A percentile compares a stretch with the other conserved stretches of the same genome.
phyloP scores from a whole-genome alignment of 2,888 invertebrate genomes.

The Holacanthella duospinosa region DNA sequence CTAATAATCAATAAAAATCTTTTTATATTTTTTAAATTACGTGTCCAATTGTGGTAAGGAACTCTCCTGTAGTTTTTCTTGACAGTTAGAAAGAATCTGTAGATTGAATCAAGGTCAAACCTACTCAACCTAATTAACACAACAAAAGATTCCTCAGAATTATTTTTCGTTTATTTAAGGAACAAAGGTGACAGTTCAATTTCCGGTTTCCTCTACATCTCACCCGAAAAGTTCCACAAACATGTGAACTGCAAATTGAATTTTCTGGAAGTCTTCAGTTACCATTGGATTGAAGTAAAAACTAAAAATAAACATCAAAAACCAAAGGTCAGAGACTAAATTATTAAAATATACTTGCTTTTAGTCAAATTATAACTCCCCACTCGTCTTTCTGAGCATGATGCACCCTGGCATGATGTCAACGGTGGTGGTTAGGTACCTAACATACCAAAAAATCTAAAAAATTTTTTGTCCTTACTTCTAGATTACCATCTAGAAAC shows the following conservation, averaged over 20 bases:
- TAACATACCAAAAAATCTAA: too few species aligned
- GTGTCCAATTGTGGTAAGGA: slow-evolving; percentile 80
- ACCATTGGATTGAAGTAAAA: slow-evolving; percentile 63
- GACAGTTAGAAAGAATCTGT: slow-evolving; percentile 66
- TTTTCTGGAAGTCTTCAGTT: slow-evolving; percentile 60
- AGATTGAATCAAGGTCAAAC: slow-evolving; percentile 57
- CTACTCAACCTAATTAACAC: slow-evolving; percentile 43
- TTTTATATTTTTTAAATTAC: background rate
- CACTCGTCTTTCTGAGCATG: too few species aligned
- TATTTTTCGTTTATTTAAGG: background rate
- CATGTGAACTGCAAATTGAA: slow-evolving; percentile 61
- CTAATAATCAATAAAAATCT: too few species aligned
- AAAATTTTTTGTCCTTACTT: too few species aligned
- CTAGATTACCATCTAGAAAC: too few species aligned
- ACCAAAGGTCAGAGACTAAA: background rate
- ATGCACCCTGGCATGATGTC: too few species aligned
- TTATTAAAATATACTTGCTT: background rate
- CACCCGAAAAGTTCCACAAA: slow-evolving; percentile 59
- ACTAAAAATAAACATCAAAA: slow-evolving; percentile 42
- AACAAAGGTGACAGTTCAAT: too few species aligned
- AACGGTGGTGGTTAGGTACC: too few species aligned
- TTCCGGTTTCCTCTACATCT: background rate
- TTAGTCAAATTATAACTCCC: too few species aligned
- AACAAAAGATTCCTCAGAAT: background rate
- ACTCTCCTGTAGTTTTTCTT: slow-evolving; percentile 72